Evolutionary conservation across 2,113 vertebrate genomes (phyloP), one percentile per base, ranked within the genome.

Genomic region (Rana temporaria): DNA sequence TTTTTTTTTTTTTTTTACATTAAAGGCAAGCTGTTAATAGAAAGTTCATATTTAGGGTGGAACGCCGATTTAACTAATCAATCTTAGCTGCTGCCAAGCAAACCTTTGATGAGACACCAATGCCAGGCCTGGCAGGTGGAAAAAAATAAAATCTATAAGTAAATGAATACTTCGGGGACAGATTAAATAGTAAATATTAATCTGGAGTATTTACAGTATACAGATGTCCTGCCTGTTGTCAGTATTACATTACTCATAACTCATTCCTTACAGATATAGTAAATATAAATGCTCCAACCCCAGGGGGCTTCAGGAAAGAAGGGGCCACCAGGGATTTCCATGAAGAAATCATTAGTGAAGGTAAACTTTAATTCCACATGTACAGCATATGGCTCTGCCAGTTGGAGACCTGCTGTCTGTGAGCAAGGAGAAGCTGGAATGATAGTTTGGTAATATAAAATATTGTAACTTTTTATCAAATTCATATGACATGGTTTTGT

Each of bases 381-480:
- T 26, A 57, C 56, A 60, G 48, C 78, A 79, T 24, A 79, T 79
- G 78, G 42, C 38, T 79, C 53, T 26, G 17, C 64, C 6, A 20
- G 19, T 22, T 88, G 32, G 79, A 85, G 82, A 86, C 57, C 34
- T 68, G 26, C 7, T 68, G 34, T 19, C 66, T 72, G 24, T n/a
- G 69, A 72, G 70, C 18, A 1, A 73, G 4, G 53, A 15, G 53
- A n/a, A 73, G 52, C 8, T 18, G 22, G 17, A 11, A 24, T 22
- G 42, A 48, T 48, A 12, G 11, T 8, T 8, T 48, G 34, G 5
- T 38, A 38, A 38, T 38, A 11, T 48, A 48, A 48, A 11, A 48
- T 48, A 48, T 48, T 5, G 34, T 38, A 38, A 38, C 4, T 38
- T 12, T 11, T 48, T 48, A 48, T 48, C 42, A 48, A 6, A 48